Evolutionary conservation across 1,140 invertebrate species (phyloP).

Genomic region (Lasaia peninsularis): DNA sequence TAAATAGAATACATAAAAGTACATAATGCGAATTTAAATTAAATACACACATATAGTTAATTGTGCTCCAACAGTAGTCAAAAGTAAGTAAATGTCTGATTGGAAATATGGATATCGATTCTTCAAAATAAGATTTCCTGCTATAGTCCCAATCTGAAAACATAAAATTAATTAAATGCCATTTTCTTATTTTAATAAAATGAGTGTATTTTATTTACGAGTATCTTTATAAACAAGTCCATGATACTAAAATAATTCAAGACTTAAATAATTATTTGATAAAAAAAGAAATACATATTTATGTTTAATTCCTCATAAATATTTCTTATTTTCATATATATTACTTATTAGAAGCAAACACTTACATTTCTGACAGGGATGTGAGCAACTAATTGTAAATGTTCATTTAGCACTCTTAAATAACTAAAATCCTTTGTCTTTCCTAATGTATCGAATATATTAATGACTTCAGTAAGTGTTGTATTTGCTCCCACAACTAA

Average conservation of each 20-base stretch:
- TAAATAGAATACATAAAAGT: too few relatives aligned
- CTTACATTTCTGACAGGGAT: slow-evolving; percentile 82
- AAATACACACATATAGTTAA: slow-evolving; percentile 76
- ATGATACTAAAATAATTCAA: not conserved
- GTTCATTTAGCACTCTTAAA: slow-evolving; percentile 55
- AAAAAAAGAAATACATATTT: slow-evolving; percentile 36
- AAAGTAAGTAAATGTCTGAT: slow-evolving; percentile 77
- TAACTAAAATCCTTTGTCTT: slow-evolving; percentile 64
- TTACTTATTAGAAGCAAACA: slow-evolving; percentile 80
- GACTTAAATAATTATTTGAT: slow-evolving; percentile 1
- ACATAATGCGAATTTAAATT: not conserved
- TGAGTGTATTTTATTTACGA: too few relatives aligned
- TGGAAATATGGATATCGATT: slow-evolving; percentile 78
- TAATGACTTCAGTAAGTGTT: slow-evolving; percentile 75
- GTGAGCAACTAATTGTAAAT: slow-evolving; percentile 82
- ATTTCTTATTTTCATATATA: too few relatives aligned
- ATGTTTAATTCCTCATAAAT: too few relatives aligned
- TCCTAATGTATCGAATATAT: slow-evolving; percentile 77
- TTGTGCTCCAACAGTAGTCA: slow-evolving; percentile 82
- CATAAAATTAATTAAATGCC: not conserved
- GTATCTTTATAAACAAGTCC: too few relatives aligned
- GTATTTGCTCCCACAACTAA: too few relatives aligned
- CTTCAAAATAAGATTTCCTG: slow-evolving; percentile 89
- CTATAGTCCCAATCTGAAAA: slow-evolving; percentile 82
- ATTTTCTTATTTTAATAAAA: not conserved